Base-by-base conservation (phyloP, 2,888 invertebrate species). In the Isoperla grammatica region DNA sequence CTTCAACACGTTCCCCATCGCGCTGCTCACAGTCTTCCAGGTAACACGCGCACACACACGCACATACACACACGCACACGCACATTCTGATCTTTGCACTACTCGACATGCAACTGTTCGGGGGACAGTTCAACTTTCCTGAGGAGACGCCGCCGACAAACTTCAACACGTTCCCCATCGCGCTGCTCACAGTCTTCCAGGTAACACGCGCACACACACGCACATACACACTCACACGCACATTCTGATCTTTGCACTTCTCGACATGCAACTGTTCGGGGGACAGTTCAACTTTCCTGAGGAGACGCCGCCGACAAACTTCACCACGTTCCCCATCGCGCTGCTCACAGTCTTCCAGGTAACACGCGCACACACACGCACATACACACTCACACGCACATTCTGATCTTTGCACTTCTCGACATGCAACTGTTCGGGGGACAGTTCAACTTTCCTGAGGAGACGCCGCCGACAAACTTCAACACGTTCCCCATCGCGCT, bases 351-450 rank as follows among this genome's bases (percentile, higher is more conserved):
- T 99, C 78, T 99, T 99, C 85, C 95, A 96, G 85, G 95, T 95
- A 76, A n/a, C n/a, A n/a, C n/a, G n/a, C n/a, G n/a, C n/a, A n/a
- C n/a, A n/a, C n/a, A n/a, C n/a, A n/a, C n/a, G n/a, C n/a, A n/a
- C n/a, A n/a, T n/a, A n/a, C n/a, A n/a, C n/a, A n/a, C n/a, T n/a
- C n/a, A n/a, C n/a, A n/a, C n/a, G n/a, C n/a, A n/a, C 87, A 98
- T 98, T 76, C 90, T 98, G 70, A 98, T 98, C 81, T 98, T 98
- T 78, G 98, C 98, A 71, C 84, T 98, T 73, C 90, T 98, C 70
- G 98, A 97, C 69, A 98, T 98, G 98, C 98, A 98, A 82, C 85
- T 98, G 67, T 98, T 98, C 76, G 98, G 98, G 70, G 98, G 98
- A 73, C 93, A 95, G 77, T 94, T 93, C 77, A 94, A 92, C 80